A percentile compares a stretch with the other conserved stretches of the same genome.
These are phyloP conservation scores for Pterophyllum scalare DNA, from an alignment of 2,113 vertebrate species.

Conservation along the genomic window DNA sequence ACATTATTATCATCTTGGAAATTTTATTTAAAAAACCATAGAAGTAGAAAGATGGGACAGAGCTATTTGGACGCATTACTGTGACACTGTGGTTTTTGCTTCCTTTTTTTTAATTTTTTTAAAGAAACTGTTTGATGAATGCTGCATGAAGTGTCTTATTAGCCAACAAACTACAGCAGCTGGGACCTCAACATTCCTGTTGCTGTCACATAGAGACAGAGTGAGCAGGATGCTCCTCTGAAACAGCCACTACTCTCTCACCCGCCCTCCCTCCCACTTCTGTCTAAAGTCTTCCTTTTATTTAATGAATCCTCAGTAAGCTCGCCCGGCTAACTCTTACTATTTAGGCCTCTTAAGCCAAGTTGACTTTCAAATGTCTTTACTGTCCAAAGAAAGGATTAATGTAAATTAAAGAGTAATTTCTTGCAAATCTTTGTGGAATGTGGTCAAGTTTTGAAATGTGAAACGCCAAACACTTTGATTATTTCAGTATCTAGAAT, in stretches of 20 bases:
- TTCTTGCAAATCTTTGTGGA: neutral
- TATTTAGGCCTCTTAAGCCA: slow-evolving; percentile 18
- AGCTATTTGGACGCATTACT: slow-evolving; percentile 35
- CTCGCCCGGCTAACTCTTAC: neutral
- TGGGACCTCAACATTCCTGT: slow-evolving; percentile 69
- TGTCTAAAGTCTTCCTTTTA: slow-evolving; percentile 29
- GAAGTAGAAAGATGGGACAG: neutral
- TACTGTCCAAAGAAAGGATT: slow-evolving; percentile 9
- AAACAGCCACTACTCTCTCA: slow-evolving; percentile 53
- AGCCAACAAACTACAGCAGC: slow-evolving; percentile 67
- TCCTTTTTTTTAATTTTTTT: neutral
- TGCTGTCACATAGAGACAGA: slow-evolving; percentile 65
- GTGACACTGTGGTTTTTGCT: slow-evolving; percentile 17
- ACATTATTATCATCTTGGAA: neutral
- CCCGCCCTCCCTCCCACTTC: slow-evolving; percentile 17
- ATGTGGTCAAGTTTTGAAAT: neutral
- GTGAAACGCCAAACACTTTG: neutral
- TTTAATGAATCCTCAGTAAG: slow-evolving; percentile 22
- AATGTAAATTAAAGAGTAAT: neutral
- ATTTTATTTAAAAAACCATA: slow-evolving; percentile 12
- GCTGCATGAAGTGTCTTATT: slow-evolving; percentile 74
- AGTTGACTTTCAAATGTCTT: slow-evolving; percentile 41
- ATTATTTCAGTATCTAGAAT: neutral
- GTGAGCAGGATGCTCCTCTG: slow-evolving; percentile 48
- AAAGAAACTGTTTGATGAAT: slow-evolving; percentile 33